Base-by-base conservation (phyloP, 2,888 invertebrate species). In the Noctuana brunneofusca region DNA sequence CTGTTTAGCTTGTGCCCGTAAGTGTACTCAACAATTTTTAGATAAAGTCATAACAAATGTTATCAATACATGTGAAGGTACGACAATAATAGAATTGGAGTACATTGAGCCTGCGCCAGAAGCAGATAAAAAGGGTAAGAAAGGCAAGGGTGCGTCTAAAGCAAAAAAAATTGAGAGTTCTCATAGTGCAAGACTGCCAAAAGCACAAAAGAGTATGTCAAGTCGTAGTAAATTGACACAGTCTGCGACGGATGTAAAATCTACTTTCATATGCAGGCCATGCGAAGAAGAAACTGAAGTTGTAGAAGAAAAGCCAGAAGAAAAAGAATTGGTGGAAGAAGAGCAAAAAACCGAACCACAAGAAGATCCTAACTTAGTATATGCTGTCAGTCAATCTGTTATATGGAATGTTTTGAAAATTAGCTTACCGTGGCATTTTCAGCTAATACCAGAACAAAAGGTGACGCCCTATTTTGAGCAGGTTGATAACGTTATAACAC, bases 391-490 rank as follows among this genome's bases (percentile, higher is more conserved):
- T 63, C 87, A 87, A 70, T 64, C 76, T 1, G 82, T 80, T 14
- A 85, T 91, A 67, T 87, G 87, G 87, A 91, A 87, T 58, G 78
- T 91, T 12, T 71, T 91, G 8, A 75, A 73, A 27, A 81, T 86
- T 49, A 89, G 86, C 64, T 74, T 91, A 55, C 91, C 91, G 0
- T 89, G 89, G 86, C 85, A 89, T 65, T 91, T 89, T 58, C 69
- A 73, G 16, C 66, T 86, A 24, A 22, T 80, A n/a, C 83, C 87
- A 0, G 84, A 88, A 65, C 72, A 76, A 49, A 81, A 71, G 41
- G 68, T 63, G 2, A 86, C 85, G 27, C 78, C 80, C 9, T 87
- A 85, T 63, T 63, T 74, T n/a, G 74, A 79, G 1, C 74, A 82
- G 53, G 75, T 91, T 0, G 64, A 73, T 41, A 73, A 79, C 24